Evolutionary conservation across 2,888 invertebrate genomes (phyloP).

Genomic region (Coremacera marginata): DNA sequence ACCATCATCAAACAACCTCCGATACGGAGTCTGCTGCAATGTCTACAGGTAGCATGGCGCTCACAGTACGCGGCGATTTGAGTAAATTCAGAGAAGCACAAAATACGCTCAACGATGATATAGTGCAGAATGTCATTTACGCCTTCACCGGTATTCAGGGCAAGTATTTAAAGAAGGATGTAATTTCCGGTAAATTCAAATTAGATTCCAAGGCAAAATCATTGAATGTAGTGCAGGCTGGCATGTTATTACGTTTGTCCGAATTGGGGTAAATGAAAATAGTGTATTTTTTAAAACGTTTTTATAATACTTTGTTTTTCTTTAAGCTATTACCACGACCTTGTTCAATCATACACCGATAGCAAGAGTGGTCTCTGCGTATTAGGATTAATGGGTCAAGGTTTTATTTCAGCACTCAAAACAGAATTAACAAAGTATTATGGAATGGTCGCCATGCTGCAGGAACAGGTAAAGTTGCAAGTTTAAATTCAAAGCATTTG

Average conservation of each 20-base stretch:
- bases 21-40: conserved; percentile 27
- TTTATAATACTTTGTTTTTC: conserved; percentile 1
- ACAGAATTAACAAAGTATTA: conserved; percentile 91
- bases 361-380: conserved; percentile 76
- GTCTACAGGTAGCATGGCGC: neutral
- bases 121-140: conserved; percentile 84
- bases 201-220: conserved; percentile 72
- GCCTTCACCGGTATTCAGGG: conserved; percentile 92
- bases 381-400: conserved; percentile 84
- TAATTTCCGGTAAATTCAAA: conserved; percentile 74
- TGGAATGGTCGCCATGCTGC: conserved; percentile 86
- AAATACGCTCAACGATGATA: conserved; percentile 59
- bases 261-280: conserved; percentile 81
- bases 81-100: conserved; percentile 45
- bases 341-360: conserved; percentile 84
- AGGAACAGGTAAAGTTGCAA: conserved; percentile 78
- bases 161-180: conserved; percentile 77
- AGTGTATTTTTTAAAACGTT: neutral
- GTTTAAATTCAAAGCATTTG: neutral
- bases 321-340: conserved; percentile 74
- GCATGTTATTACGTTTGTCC: conserved; percentile 80
- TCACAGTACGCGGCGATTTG: conserved; percentile 26
- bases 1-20: conserved; percentile 22
- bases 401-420: conserved; percentile 86
- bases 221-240: conserved; percentile 73